These are phyloP conservation scores for Toxotes lorentzi DNA, from an alignment of 2,797 vertebrate species.

Conservation along the genomic window DNA sequence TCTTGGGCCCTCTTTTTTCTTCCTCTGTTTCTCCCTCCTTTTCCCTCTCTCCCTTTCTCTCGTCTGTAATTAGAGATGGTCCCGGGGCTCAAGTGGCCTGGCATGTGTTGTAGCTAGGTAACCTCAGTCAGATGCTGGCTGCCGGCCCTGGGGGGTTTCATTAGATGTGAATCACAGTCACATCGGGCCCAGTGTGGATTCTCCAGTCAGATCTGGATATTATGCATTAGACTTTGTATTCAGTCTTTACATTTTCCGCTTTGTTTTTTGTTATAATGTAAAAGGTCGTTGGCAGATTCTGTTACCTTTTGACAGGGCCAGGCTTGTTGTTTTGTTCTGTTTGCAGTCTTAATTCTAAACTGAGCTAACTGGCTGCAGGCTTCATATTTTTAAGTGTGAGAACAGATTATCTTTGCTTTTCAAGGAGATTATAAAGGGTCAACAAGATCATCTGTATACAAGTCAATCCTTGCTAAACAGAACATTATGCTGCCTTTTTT, in stretches of 20 bases:
- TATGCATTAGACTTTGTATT: slow-evolving; percentile 19
- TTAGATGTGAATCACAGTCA: slow-evolving; percentile 66
- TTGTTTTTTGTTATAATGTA: neutral
- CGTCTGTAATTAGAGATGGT: slow-evolving; percentile 78
- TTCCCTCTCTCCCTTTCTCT: slow-evolving; percentile 38
- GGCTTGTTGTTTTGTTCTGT: too few relatives aligned
- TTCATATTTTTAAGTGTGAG: too few relatives aligned
- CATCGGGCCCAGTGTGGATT: slow-evolving; percentile 37
- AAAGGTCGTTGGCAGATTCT: neutral
- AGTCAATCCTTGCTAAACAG: neutral
- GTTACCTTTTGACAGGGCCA: neutral
- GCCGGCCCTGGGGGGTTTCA: slow-evolving; percentile 59
- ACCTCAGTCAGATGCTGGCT: slow-evolving; percentile 74
- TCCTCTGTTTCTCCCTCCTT: slow-evolving; percentile 1
- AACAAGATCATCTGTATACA: slow-evolving; percentile 5
- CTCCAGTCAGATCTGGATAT: slow-evolving; percentile 34
- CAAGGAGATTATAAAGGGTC: neutral
- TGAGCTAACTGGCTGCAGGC: too few relatives aligned
- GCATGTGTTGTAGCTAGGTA: slow-evolving; percentile 75
- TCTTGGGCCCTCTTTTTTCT: neutral
- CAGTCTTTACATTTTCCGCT: neutral
- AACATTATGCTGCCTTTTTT: neutral
- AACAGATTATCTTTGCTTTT: neutral
- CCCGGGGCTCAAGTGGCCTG: slow-evolving; percentile 59
- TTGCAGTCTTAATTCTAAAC: too few relatives aligned